phyloP scores from a whole-genome alignment of 2,113 vertebrate genomes.

The Lepus europaeus region DNA sequence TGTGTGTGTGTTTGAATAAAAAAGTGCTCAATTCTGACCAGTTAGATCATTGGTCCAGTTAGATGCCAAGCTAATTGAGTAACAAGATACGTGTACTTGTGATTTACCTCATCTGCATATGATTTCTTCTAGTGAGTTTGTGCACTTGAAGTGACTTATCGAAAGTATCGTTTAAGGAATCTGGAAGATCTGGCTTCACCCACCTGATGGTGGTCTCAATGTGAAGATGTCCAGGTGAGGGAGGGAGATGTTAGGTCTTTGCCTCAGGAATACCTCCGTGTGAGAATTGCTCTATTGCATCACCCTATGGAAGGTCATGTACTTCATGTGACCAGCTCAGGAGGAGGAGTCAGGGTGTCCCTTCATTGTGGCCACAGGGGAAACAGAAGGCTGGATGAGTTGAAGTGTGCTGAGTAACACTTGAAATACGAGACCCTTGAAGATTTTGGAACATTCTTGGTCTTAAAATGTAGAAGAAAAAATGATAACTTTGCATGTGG shows the following conservation, averaged over 20 bases:
- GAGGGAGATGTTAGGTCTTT: background rate
- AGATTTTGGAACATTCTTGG: background rate
- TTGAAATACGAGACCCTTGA: background rate
- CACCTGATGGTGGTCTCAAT: background rate
- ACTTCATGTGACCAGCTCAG: rapidly evolving
- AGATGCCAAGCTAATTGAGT: slow-evolving; percentile 60
- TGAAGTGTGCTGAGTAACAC: background rate
- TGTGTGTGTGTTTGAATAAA: background rate
- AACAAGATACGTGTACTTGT: background rate
- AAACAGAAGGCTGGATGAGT: background rate
- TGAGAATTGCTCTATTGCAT: background rate
- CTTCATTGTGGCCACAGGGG: background rate
- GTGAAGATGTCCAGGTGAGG: background rate
- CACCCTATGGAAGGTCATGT: background rate
- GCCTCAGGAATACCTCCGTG: background rate
- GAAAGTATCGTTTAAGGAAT: background rate
- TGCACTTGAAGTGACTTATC: background rate
- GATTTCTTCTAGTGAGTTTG: background rate
- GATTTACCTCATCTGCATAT: background rate
- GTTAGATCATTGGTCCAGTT: slow-evolving; percentile 21
- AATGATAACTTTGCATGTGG: background rate
- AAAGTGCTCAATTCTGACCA: slow-evolving; percentile 20
- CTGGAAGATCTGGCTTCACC: background rate
- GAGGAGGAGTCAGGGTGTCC: too few species aligned
- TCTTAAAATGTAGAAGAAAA: slow-evolving; percentile 11